Conservation (phyloP, 2,113 vertebrate species). For the Menura novaehollandiae region DNA sequence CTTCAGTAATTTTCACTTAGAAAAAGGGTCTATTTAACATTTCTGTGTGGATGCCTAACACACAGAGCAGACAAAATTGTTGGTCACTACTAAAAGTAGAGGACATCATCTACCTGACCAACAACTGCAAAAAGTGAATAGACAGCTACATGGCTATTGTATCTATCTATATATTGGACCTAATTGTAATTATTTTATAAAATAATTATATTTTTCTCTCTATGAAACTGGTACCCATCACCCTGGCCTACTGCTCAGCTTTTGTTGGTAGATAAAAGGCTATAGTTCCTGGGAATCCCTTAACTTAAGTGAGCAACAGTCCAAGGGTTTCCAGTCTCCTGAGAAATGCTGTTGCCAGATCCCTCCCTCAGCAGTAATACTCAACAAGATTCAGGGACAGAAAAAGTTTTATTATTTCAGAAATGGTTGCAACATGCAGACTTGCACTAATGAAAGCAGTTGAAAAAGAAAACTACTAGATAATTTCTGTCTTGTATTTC, state of each 20-base stretch:
- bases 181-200: not conserved
- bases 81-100: not conserved
- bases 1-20: conserved; percentile 28
- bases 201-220: not conserved
- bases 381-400: not conserved
- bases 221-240: not conserved
- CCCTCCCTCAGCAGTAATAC: not conserved
- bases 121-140: not conserved
- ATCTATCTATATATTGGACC: not conserved
- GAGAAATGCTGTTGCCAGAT: not conserved
- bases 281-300: not conserved
- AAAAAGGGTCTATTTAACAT: not conserved
- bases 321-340: not conserved
- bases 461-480: not conserved
- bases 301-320: not conserved
- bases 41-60: not conserved
- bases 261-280: not conserved
- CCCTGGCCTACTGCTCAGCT: not conserved
- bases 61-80: not conserved
- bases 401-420: not conserved
- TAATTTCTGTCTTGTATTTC: not conserved
- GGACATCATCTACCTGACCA: not conserved
- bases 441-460: not conserved
- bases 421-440: not conserved
- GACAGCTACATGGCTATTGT: not conserved